Conservation (phyloP, 2,888 invertebrate species). For the Eurois occulta region DNA sequence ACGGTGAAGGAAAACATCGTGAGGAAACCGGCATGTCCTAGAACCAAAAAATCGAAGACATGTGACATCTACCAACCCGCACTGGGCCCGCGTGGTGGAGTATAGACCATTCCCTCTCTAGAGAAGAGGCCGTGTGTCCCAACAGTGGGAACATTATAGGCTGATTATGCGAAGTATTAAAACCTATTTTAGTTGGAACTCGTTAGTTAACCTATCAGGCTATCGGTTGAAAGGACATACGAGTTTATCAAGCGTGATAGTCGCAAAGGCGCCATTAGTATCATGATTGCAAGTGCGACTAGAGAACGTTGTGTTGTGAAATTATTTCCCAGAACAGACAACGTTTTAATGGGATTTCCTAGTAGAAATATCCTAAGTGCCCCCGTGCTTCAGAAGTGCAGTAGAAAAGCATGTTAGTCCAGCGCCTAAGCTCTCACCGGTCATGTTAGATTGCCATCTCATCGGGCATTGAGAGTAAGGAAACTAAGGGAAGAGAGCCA, state of each 20-base stretch:
- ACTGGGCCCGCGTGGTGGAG: no score
- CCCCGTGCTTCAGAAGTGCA: neutral
- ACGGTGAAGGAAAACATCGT: no score
- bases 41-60: no score
- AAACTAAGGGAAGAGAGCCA: neutral
- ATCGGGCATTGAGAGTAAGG: neutral
- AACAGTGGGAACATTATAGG: no score
- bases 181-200: constrained; percentile 23
- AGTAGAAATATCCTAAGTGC: neutral
- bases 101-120: no score
- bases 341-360: neutral
- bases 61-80: no score
- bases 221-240: no score
- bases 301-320: neutral
- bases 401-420: neutral
- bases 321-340: neutral
- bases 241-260: neutral
- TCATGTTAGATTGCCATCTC: neutral
- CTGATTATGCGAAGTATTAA: no score
- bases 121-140: no score
- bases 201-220: neutral
- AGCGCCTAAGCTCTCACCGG: neutral
- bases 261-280: neutral
- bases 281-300: no score
- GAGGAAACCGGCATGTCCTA: no score